A percentile compares a stretch with the other conserved stretches of the same genome.
Evolutionary conservation across 2,113 vertebrate species (phyloP).

Genomic region (Helogale parvula): DNA sequence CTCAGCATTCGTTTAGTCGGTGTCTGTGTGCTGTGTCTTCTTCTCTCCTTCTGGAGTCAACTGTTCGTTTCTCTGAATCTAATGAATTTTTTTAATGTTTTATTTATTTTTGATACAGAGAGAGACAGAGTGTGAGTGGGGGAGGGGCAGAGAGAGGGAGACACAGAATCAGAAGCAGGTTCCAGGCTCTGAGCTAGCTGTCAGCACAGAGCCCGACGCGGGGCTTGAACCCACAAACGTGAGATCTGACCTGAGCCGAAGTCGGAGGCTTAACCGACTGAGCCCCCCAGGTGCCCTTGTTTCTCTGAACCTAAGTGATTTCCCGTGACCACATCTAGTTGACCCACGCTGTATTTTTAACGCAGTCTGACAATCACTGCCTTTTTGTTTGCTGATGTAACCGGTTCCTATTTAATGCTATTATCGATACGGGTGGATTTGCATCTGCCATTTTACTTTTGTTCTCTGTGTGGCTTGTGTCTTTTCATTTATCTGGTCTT

Average conservation of each 20-base stretch:
- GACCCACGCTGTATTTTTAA: not conserved
- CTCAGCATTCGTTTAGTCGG: not conserved
- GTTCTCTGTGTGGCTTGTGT: not conserved
- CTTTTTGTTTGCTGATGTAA: not conserved
- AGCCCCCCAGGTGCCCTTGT: not conserved
- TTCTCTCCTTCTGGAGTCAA: not conserved
- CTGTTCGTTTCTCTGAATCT: not conserved
- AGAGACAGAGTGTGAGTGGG: too few relatives aligned
- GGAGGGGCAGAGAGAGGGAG: too few relatives aligned
- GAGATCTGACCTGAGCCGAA: too few relatives aligned
- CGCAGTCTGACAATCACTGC: not conserved
- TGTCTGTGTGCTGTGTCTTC: not conserved
- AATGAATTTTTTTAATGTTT: too few relatives aligned
- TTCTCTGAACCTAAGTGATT: not conserved
- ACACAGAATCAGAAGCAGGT: too few relatives aligned
- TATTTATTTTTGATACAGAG: too few relatives aligned
- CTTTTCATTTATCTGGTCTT: not conserved
- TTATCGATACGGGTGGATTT: not conserved
- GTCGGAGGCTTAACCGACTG: too few relatives aligned
- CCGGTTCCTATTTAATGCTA: not conserved
- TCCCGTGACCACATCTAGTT: not conserved
- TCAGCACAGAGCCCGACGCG: too few relatives aligned
- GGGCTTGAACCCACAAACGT: too few relatives aligned
- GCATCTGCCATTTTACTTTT: not conserved
- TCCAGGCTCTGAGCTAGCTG: too few relatives aligned